These are phyloP conservation scores for Heliconius hortense DNA, from an alignment of 2,888 invertebrate species.

Conservation along the genomic window DNA sequence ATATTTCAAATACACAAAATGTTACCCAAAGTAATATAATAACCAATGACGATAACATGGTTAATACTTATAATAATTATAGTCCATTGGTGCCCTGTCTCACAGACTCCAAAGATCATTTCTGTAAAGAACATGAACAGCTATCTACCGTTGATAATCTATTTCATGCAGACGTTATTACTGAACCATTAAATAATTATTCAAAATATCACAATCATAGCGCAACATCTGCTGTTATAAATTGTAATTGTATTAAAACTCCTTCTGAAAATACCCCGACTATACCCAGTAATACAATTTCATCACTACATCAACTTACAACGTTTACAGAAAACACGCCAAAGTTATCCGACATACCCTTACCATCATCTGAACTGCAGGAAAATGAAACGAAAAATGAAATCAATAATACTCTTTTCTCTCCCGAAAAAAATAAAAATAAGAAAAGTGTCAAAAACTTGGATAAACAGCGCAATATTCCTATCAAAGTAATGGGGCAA, in stretches of 20 bases:
- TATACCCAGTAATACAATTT: not conserved
- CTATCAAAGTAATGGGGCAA: not conserved
- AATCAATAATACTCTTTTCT: not conserved
- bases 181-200: conserved; percentile 9
- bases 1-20: not conserved
- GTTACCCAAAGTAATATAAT: not conserved
- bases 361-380: not conserved
- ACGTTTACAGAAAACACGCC: not conserved
- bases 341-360: not conserved
- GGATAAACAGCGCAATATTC: not conserved
- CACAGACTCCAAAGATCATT: conserved; percentile 17
- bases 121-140: conserved; percentile 13
- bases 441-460: not conserved
- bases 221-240: conserved; percentile 11
- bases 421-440: not conserved
- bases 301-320: not conserved
- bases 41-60: not conserved
- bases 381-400: not conserved
- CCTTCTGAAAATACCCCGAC: not conserved
- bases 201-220: conserved; percentile 20
- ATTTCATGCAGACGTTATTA: conserved; percentile 2
- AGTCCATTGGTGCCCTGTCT: conserved; percentile 3
- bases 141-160: not conserved
- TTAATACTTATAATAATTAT: not conserved
- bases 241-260: conserved; percentile 8